Evolutionary conservation across 1,140 invertebrate genomes (phyloP).

Genomic region (Carcinoscorpius rotundicauda): DNA sequence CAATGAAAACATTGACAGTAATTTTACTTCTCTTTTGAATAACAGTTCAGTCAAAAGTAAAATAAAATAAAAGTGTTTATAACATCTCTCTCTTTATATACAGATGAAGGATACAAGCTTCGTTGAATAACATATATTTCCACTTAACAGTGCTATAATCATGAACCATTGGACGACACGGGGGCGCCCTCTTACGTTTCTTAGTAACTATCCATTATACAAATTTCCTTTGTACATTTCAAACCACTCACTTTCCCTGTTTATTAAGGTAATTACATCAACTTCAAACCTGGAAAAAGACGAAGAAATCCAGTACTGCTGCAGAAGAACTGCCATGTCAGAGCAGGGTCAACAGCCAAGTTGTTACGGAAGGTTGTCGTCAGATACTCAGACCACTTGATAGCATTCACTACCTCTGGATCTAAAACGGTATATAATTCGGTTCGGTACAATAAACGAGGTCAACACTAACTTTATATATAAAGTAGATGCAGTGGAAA

Average conservation of each 20-base stretch:
- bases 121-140: neutral
- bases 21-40: too few relatives aligned
- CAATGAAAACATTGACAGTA: too few relatives aligned
- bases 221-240: slow-evolving; percentile 2
- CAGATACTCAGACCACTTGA: slow-evolving; percentile 72
- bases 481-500: neutral
- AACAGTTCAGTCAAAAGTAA: too few relatives aligned
- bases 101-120: too few relatives aligned
- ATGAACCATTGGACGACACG: neutral
- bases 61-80: too few relatives aligned
- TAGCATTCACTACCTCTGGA: slow-evolving; percentile 50
- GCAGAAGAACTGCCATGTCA: slow-evolving; percentile 94
- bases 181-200: neutral
- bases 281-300: slow-evolving; percentile 60
- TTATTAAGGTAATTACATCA: neutral
- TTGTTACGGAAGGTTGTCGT: slow-evolving; percentile 76
- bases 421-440: slow-evolving; percentile 31
- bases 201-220: neutral
- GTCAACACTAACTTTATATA: slow-evolving; percentile 2
- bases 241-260: neutral
- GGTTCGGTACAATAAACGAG: neutral
- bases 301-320: slow-evolving; percentile 81
- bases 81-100: too few relatives aligned
- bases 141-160: neutral
- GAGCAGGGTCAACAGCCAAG: slow-evolving; percentile 66